phyloP scores from a whole-genome alignment of 37 sponge, comb jelly and placozoan genomes.

The Aphrocallistes beatrix region DNA sequence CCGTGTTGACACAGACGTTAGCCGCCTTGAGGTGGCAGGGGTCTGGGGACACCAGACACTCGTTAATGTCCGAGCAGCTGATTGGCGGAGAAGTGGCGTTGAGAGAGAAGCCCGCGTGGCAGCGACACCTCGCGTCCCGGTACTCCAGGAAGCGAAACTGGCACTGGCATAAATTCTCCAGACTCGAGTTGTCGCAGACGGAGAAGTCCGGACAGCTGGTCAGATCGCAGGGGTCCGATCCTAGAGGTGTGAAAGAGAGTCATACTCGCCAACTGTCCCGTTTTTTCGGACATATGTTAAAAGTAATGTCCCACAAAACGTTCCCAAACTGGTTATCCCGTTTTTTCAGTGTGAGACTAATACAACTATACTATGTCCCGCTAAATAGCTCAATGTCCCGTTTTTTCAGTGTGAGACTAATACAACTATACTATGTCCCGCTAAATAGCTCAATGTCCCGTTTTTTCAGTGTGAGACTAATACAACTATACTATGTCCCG shows the following conservation, averaged over 20 bases:
- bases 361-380: too few species aligned
- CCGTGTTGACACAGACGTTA: neutral
- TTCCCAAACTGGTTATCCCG: too few species aligned
- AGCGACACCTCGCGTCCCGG: neutral
- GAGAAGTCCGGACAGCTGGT: neutral
- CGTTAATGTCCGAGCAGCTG: neutral
- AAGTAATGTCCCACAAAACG: too few species aligned
- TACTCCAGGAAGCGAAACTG: neutral
- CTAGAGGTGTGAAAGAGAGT: neutral
- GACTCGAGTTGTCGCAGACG: neutral
- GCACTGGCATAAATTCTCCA: neutral
- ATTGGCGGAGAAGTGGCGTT: neutral
- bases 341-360: too few species aligned
- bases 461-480: too few species aligned
- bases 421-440: too few species aligned
- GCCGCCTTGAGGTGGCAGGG: neutral
- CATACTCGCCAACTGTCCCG: neutral
- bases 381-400: too few species aligned
- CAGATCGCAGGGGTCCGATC: neutral
- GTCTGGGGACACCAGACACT: neutral
- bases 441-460: too few species aligned
- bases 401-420: too few species aligned
- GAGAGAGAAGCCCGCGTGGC: neutral
- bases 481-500: too few species aligned
- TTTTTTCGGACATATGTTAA: neutral